Conservation (phyloP, 2,797 vertebrate genomes). For the Intellagama lesueurii region DNA sequence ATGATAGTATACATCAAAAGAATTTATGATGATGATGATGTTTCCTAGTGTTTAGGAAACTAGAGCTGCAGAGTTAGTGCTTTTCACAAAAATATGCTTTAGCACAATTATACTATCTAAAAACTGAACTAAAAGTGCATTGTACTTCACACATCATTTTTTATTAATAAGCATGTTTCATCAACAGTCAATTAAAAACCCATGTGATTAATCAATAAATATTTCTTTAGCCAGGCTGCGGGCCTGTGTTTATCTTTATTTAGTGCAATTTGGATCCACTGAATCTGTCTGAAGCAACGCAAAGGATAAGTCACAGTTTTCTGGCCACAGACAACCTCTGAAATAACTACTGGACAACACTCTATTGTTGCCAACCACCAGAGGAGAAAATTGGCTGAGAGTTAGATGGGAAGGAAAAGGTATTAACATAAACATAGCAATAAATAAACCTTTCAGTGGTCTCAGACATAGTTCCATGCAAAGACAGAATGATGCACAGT, state of each 20-base stretch:
- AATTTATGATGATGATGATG: too few relatives aligned
- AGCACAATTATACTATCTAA: not conserved
- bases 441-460: slow-evolving; percentile 44
- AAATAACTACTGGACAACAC: slow-evolving; percentile 5
- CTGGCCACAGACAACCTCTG: slow-evolving; percentile 37
- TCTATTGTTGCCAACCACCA: slow-evolving; percentile 48
- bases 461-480: slow-evolving; percentile 35
- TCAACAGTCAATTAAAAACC: not conserved
- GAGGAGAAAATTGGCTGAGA: slow-evolving; percentile 55
- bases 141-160: not conserved
- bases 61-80: not conserved
- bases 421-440: slow-evolving; percentile 32
- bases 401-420: slow-evolving; percentile 34
- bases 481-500: not conserved
- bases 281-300: not conserved
- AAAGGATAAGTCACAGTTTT: slow-evolving; percentile 50
- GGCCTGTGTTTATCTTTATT: not conserved
- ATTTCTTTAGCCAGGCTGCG: not conserved
- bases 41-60: too few relatives aligned
- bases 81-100: too few relatives aligned
- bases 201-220: not conserved
- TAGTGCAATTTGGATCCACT: not conserved
- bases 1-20: too few relatives aligned
- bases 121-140: not conserved
- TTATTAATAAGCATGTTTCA: not conserved